A percentile compares a stretch with the other conserved stretches of the same genome.
Conservation (phyloP, 2,888 invertebrate species). For the Thereva nobilitata region DNA sequence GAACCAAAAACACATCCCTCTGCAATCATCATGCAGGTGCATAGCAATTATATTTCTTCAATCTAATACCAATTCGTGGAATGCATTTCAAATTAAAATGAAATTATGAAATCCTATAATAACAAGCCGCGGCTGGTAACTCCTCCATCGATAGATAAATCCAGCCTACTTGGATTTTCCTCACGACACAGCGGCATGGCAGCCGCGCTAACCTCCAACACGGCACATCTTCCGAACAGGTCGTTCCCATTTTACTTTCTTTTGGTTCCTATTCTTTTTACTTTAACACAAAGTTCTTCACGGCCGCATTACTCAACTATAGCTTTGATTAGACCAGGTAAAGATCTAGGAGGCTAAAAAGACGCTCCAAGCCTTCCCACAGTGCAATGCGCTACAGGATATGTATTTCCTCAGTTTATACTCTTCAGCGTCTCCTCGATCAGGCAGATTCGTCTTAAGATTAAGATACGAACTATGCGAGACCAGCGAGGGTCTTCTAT, state of each 20-base stretch:
- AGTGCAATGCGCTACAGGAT: slow-evolving; percentile 25
- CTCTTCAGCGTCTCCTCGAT: slow-evolving; percentile 9
- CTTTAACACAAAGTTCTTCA: slow-evolving; percentile 9
- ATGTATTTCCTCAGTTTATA: slow-evolving; percentile 17
- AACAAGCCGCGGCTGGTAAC: too few species aligned
- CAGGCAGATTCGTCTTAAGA: neutral
- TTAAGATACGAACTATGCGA: too few species aligned
- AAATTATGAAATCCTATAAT: too few species aligned
- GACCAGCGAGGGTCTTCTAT: too few species aligned
- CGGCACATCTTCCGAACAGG: neutral
- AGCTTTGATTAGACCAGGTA: neutral
- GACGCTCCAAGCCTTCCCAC: neutral
- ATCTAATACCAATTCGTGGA: too few species aligned
- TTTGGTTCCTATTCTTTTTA: slow-evolving; percentile 26
- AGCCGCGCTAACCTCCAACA: neutral
- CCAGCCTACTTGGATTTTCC: slow-evolving; percentile 4
- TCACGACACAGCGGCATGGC: neutral
- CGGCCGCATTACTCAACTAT: slow-evolving; percentile 22
- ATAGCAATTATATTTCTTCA: too few species aligned
- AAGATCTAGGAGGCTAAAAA: too few species aligned
- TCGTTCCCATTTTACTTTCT: slow-evolving; percentile 34
- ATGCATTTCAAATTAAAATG: too few species aligned
- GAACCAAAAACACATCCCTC: too few species aligned
- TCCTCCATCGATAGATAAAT: too few species aligned
- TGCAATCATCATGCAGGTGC: too few species aligned